phyloP scores from a whole-genome alignment of 2,113 vertebrate species.

The Sinocyclocheilus anshuiensis region DNA sequence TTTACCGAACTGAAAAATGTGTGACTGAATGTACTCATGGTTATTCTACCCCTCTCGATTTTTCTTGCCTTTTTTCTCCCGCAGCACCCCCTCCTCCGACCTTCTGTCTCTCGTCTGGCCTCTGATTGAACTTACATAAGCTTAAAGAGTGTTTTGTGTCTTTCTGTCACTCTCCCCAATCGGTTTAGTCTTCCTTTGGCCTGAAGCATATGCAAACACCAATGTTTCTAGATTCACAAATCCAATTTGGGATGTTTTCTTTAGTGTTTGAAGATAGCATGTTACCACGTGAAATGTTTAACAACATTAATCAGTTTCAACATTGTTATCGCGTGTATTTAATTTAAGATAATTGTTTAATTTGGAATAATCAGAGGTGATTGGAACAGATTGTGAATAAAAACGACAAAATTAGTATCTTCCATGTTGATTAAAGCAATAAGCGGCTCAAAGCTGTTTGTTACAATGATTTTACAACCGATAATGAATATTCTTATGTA shows the following conservation, averaged over 20 bases:
- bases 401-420: neutral
- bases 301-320: neutral
- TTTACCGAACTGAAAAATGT: slow-evolving; percentile 19
- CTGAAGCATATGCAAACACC: neutral
- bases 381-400: neutral
- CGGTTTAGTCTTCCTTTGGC: neutral
- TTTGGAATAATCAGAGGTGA: neutral
- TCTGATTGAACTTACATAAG: slow-evolving; percentile 41
- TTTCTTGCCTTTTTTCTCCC: neutral
- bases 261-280: neutral
- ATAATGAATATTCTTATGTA: neutral
- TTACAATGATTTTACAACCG: neutral
- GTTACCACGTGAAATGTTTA: neutral
- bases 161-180: neutral
- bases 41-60: neutral
- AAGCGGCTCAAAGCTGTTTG: neutral
- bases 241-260: neutral
- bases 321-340: neutral
- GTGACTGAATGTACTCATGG: neutral
- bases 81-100: slow-evolving; percentile 11
- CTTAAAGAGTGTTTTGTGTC: slow-evolving; percentile 7
- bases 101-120: slow-evolving; percentile 61
- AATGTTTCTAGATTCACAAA: neutral
- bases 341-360: neutral
- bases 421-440: neutral